Evolutionary conservation across 2,888 invertebrate genomes (phyloP), one percentile per base, ranked within the genome.

Genomic region (Sclerodermus sp.): DNA sequence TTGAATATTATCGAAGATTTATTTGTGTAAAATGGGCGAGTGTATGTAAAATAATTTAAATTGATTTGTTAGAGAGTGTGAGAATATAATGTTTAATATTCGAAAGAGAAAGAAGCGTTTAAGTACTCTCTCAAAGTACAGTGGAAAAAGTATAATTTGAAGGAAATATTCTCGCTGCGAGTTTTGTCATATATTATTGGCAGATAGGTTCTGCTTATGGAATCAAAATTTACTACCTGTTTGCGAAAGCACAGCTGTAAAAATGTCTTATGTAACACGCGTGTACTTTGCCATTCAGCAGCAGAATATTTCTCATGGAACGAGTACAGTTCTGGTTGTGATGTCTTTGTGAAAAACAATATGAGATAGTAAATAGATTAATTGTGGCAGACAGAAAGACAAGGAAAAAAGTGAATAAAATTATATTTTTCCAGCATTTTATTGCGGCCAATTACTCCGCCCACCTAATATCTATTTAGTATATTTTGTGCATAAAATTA

Each of bases 401-500:
- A 55, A 57, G 57, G 51, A 63, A 48, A 59, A 42, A 62, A 63
- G 58, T 55, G 57, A 70, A 70, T 66, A 64, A 68, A 67, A 55
- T 66, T 69, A 67, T 71, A 67, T 72, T 73, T 73, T 73, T 69
- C 62, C 68, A 73, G 65, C 65, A 70, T 67, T 62, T 49, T 54
- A 51, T 23, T 42, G 37, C 38, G 32, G 46, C 36, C 42, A 47
- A 34, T 42, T 48, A 49, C 8, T 50, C 48, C 51, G 57, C 43
- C 45, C 40, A 42, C 42, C 49, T 45, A 50, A 48, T 42, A 34
- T 46, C 12, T 47, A 37, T 31, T 48, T 36, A 45, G 47, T 51
- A 49, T 51, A 57, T 57, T 49, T 57, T 59, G 49, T 55, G 57
- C 53, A 57, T 55, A 53, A 53, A 29, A 41, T 44, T 32, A 32